Evolutionary conservation across 2,888 invertebrate genomes (phyloP), one percentile per base, ranked within the genome.

Genomic region (Caenorhabditis zanzibari): DNA sequence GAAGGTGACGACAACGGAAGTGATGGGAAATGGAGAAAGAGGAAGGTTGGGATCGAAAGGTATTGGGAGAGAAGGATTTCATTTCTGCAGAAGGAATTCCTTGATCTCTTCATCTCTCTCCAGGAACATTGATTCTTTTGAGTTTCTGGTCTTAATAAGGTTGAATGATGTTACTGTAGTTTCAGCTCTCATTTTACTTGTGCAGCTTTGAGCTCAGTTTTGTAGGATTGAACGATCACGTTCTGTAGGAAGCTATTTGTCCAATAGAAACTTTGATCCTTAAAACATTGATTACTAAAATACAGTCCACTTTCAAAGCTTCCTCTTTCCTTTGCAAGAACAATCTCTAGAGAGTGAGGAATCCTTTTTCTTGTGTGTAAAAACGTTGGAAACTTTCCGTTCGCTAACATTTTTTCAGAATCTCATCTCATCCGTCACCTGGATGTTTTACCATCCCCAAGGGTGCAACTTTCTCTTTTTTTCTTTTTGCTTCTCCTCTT

Each of bases 1-100:
- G 19, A 22, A 68, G 58, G 49, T 77, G 77, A 77, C 77, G 77
- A 77, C 61, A 77, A 47, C 77, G 77, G 77, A 77, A 77, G 41
- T 58, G 77, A 69, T 69, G 52, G 56, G 63, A 54, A 54, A 52
- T 47, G 35, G 56, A 69, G 56, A 63, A 63, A 24, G 26, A 56
- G 61, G 61, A 63, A 63, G 63, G 24, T 63, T 26, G 14, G 16
- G 14, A 26, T 24, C 22, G 10, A 26, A 47, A 47, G 35, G 12
- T 35, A 35, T 24, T 24, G 35, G 47, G 22, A 35, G 68, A 54
- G 52, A 38, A 22, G 19, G 6, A 38, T 10, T 58, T n/a, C 19
- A 10, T 2, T 10, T 12, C 38, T 38, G 7, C 10, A 38, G 38
- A 38, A 24, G 61, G 41, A 63, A 9, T 28, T 47, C 19, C 26